Conservation (phyloP, 2,797 vertebrate species). For the Masticophis lateralis region DNA sequence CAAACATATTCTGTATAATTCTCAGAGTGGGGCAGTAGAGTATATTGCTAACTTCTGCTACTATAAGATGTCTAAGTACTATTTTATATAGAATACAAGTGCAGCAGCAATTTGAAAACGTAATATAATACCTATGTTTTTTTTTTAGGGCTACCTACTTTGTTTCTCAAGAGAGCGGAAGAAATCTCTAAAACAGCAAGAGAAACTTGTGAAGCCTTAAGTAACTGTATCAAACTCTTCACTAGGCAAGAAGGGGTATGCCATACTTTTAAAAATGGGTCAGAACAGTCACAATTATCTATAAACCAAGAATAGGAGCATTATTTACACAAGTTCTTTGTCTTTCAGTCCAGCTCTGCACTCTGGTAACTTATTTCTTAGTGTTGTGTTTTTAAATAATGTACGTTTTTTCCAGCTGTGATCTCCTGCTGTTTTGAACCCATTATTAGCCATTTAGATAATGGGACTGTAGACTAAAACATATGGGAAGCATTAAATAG, state of each 20-base stretch:
- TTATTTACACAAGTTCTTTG: not conserved
- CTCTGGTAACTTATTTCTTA: not conserved
- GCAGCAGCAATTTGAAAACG: not conserved
- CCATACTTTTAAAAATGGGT: not conserved
- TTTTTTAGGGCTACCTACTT: constrained; percentile 72
- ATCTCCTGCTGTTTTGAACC: not conserved
- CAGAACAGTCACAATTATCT: constrained; percentile 1
- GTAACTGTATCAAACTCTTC: constrained; percentile 81
- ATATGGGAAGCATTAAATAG: not conserved
- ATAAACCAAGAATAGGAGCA: not conserved
- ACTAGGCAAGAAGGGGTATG: constrained; percentile 85
- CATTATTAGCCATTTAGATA: not conserved
- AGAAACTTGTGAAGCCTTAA: constrained; percentile 80
- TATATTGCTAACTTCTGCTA: not conserved
- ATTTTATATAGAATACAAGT: not conserved
- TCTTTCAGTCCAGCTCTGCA: not conserved
- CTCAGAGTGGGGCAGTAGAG: not conserved
- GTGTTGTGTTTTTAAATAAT: not conserved
- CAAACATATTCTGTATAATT: not conserved
- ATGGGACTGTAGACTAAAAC: not conserved
- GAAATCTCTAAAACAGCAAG: constrained; percentile 81
- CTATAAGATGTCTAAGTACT: not conserved
- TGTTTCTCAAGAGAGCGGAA: constrained; percentile 82
- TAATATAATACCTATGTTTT: not conserved
- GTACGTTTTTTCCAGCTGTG: not conserved